Evolutionary conservation across 2,113 vertebrate genomes (phyloP).

Genomic region (Phyllostomus hastatus): DNA sequence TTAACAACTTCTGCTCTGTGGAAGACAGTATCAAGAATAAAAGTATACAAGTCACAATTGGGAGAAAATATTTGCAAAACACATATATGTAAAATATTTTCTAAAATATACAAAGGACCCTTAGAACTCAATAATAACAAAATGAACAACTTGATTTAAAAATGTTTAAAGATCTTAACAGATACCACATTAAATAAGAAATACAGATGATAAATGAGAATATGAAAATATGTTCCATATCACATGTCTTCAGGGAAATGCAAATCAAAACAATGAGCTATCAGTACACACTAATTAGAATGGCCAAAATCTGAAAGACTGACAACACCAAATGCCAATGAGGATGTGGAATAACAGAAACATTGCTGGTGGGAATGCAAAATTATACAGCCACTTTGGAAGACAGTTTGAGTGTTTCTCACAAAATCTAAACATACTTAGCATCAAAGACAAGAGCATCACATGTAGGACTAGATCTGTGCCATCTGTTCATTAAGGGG

Average conservation of each 20-base stretch:
- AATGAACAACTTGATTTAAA: background rate
- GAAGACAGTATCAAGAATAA: background rate
- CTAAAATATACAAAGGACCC: background rate
- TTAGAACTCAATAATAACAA: background rate
- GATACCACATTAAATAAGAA: background rate
- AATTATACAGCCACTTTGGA: background rate
- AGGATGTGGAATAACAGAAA: background rate
- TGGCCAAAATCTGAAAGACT: background rate
- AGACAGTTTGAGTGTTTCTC: background rate
- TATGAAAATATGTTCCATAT: background rate
- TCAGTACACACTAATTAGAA: background rate
- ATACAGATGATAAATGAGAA: background rate
- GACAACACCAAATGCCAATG: background rate
- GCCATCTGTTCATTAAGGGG: background rate
- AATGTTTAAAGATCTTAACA: background rate
- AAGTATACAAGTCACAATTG: background rate
- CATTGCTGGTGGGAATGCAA: background rate
- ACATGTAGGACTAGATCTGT: background rate
- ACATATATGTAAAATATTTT: background rate
- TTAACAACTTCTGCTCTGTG: background rate
- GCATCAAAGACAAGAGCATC: background rate
- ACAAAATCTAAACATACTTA: background rate
- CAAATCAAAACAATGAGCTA: background rate
- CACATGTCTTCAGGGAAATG: background rate
- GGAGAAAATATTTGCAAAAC: background rate